Evolutionary conservation across 2,113 vertebrate species (phyloP), one percentile per base, ranked within the genome.

Genomic region (Paralichthys olivaceus): DNA sequence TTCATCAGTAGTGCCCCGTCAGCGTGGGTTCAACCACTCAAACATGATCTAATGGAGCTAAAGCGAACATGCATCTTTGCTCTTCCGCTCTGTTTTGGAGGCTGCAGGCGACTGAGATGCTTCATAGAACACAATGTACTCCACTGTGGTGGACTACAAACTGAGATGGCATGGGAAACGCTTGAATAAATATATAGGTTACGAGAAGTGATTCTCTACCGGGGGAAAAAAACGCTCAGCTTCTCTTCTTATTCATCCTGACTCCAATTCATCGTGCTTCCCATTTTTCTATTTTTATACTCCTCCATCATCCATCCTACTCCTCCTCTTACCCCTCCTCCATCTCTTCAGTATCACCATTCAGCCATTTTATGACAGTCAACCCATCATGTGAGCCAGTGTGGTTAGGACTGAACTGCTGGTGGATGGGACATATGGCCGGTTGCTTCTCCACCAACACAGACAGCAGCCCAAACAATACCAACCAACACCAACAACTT

Each of bases 271-370:
- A 86, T 75, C 63, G 29, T 25, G 22, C 43, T 37, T 58, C 22
- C 13, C 6, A 5, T 55, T 73, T 64, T 70, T 77, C 83, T 90
- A 86, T 89, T 90, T 90, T 81, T 84, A 83, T 5, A 72, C 79
- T 22, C 54, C 51, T 69, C 12, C 72, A 74, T 29, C 75, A 79
- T 65, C 40, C 47, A 0, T 3, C 5, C 14, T 14, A 25, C 28
- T 63, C 68, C 34, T 23, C 60, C 28, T 15, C 7, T 17, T 45
- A 69, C 14, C 81, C 26, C 61, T 69, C 75, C 85, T 58, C 1
- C 72, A 45, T 49, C 72, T 43, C 77, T 57, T 74, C 63, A 69
- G 14, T 3, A 45, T 70, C 74, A 72, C 73, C 66, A 43, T 53
- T 75, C 82, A 72, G 79, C 65, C 75, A 57, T 85, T 83, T 86